These are phyloP conservation scores for Tetrapedia diversipes DNA, from an alignment of 2,888 invertebrate genomes.

Conservation along the genomic window DNA sequence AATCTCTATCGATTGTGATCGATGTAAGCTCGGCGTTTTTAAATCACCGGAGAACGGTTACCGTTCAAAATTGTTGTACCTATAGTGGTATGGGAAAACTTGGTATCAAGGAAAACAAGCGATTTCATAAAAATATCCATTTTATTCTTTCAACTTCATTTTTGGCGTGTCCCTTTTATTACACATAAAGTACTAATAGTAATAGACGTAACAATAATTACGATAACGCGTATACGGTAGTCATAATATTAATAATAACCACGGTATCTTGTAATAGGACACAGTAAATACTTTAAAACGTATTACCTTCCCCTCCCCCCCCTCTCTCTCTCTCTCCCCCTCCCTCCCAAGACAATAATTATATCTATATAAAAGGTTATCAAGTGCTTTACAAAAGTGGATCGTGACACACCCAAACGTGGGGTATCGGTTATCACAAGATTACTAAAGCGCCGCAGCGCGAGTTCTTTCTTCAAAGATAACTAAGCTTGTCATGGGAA, in stretches of 20 bases:
- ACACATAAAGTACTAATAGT: slow-evolving; percentile 60
- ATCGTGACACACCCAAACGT: slow-evolving; percentile 39
- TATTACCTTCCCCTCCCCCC: slow-evolving; percentile 25
- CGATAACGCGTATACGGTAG: slow-evolving; percentile 50
- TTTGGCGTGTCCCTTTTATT: slow-evolving; percentile 57
- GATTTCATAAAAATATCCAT: slow-evolving; percentile 70
- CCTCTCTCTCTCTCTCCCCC: too few relatives aligned
- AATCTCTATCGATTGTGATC: too few relatives aligned
- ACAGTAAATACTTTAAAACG: slow-evolving; percentile 51
- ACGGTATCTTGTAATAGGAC: slow-evolving; percentile 51
- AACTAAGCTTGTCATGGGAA: slow-evolving; percentile 51
- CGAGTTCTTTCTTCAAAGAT: slow-evolving; percentile 37
- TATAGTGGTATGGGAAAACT: background rate
- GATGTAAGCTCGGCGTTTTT: too few relatives aligned
- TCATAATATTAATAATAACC: slow-evolving; percentile 44
- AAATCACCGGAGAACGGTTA: too few relatives aligned
- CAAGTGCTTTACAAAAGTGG: slow-evolving; percentile 64
- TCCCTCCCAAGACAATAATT: slow-evolving; percentile 27
- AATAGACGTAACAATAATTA: slow-evolving; percentile 62
- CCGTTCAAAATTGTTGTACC: too few relatives aligned
- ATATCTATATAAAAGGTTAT: slow-evolving; percentile 56
- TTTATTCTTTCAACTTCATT: slow-evolving; percentile 65
- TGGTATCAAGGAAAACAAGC: slow-evolving; percentile 13
- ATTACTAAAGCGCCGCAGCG: slow-evolving; percentile 46
- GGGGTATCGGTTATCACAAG: slow-evolving; percentile 61